Percentiles rank a stretch among this genome's conserved stretches.
Conservation (phyloP, 2,113 vertebrate genomes). For the Microtus montanus region DNA sequence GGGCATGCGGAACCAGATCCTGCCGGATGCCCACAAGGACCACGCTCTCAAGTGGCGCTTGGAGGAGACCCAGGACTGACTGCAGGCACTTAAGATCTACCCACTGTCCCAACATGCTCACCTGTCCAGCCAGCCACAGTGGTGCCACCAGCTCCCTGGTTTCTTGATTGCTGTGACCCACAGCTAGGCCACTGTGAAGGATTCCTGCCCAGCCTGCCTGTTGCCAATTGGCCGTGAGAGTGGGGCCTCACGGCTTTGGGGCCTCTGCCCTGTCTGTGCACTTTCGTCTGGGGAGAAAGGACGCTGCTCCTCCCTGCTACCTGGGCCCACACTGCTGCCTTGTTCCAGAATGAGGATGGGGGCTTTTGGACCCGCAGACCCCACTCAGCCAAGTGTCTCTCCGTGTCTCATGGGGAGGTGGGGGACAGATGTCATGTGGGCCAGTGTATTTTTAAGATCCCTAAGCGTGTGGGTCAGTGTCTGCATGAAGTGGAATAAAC, state of each 20-base stretch:
- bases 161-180: conserved; percentile 79
- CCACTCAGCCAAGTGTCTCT: conserved; percentile 64
- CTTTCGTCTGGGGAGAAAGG: conserved; percentile 61
- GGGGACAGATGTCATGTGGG: conserved; percentile 64
- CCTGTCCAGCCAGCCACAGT: conserved; percentile 86
- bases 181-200: conserved; percentile 67
- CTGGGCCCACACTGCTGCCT: conserved; percentile 82
- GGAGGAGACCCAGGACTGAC: conserved; percentile 71
- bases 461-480: conserved; percentile 62
- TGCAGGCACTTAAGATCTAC: rapidly evolving
- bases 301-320: neutral
- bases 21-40: conserved; percentile 76
- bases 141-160: conserved; percentile 53
- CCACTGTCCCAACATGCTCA: conserved; percentile 73
- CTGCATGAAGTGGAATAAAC: conserved; percentile 82
- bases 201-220: neutral
- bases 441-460: conserved; percentile 77
- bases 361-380: conserved; percentile 19
- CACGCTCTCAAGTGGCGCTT: conserved; percentile 64
- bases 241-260: conserved; percentile 38
- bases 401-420: conserved; percentile 60
- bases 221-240: conserved; percentile 21
- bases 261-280: conserved; percentile 60
- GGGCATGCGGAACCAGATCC: conserved; percentile 89
- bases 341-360: conserved; percentile 76